phyloP scores from a whole-genome alignment of 2,888 invertebrate genomes.

The Tricholauxania praeusta region DNA sequence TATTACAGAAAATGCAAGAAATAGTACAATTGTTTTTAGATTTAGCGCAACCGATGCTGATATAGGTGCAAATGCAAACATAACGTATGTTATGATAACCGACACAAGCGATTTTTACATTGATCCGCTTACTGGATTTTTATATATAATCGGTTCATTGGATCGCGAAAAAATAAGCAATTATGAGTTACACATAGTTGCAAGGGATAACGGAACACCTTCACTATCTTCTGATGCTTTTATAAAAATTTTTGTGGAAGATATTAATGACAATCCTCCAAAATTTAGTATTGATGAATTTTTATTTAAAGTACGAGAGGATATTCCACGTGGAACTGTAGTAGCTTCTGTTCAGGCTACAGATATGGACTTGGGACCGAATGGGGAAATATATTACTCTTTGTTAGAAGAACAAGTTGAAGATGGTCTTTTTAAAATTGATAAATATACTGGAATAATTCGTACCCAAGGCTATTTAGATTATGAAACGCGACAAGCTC shows the following conservation, averaged over 20 bases:
- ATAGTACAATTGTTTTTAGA: slow-evolving; percentile 87
- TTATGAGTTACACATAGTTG: slow-evolving; percentile 83
- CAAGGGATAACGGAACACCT: slow-evolving; percentile 79
- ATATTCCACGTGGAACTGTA: slow-evolving; percentile 88
- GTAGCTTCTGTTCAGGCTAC: slow-evolving; percentile 84
- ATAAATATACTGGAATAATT: slow-evolving; percentile 86
- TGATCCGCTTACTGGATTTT: slow-evolving; percentile 80
- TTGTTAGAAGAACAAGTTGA: slow-evolving; percentile 72
- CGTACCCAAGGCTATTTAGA: slow-evolving; percentile 83
- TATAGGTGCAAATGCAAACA: slow-evolving; percentile 81
- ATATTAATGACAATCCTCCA: slow-evolving; percentile 92
- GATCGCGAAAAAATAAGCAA: slow-evolving; percentile 88
- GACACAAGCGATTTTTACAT: slow-evolving; percentile 84
- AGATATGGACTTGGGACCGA: slow-evolving; percentile 88
- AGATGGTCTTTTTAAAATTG: slow-evolving; percentile 78
- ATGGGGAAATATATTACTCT: slow-evolving; percentile 85
- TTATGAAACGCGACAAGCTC: slow-evolving; percentile 90
- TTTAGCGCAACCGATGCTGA: slow-evolving; percentile 89
- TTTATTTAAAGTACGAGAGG: slow-evolving; percentile 87
- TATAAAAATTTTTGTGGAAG: slow-evolving; percentile 85
- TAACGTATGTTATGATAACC: slow-evolving; percentile 80
- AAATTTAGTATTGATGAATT: slow-evolving; percentile 82
- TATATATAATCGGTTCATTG: slow-evolving; percentile 80
- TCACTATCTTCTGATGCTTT: slow-evolving; percentile 83
- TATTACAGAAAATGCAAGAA: slow-evolving; percentile 86